These are phyloP conservation scores for Malthinus flaveolus DNA, from an alignment of 2,888 invertebrate species.

Conservation along the genomic window DNA sequence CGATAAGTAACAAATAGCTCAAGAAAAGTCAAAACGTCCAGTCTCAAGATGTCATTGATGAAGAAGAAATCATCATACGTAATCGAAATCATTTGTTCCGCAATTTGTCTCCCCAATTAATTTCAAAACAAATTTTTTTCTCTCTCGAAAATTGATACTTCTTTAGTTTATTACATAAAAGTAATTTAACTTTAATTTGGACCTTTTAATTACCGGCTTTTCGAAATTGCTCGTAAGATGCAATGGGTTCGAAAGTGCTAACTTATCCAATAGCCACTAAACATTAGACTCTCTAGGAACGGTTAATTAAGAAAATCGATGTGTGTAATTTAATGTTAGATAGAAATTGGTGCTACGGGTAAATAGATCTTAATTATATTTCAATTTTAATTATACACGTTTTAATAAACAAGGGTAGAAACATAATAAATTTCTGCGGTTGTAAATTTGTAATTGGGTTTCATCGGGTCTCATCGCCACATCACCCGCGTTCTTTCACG, in stretches of 20 bases:
- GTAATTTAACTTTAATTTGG: slow-evolving; percentile 2
- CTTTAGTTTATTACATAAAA: slow-evolving; percentile 1
- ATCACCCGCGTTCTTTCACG: too few species aligned
- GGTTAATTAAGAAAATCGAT: slow-evolving; percentile 37
- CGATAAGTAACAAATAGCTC: background rate
- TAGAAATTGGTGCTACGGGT: slow-evolving; percentile 24
- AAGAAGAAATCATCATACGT: background rate
- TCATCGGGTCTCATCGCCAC: too few species aligned
- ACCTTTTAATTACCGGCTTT: slow-evolving; percentile 32
- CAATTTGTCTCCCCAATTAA: background rate
- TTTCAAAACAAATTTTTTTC: background rate
- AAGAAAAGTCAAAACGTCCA: slow-evolving; percentile 1
- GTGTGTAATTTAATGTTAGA: slow-evolving; percentile 26
- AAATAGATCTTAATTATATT: slow-evolving; percentile 20
- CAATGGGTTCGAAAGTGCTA: slow-evolving; percentile 31
- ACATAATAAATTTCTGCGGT: too few species aligned
- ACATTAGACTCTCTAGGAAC: slow-evolving; percentile 17
- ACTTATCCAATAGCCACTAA: slow-evolving; percentile 25
- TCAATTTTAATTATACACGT: background rate
- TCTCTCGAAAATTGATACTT: background rate
- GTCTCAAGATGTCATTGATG: background rate
- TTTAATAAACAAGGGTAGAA: too few species aligned
- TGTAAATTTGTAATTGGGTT: too few species aligned
- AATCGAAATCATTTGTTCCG: background rate
- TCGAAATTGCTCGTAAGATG: slow-evolving; percentile 30